Base-by-base conservation (phyloP, 2,797 vertebrate species). In the Australoheros facetus region DNA sequence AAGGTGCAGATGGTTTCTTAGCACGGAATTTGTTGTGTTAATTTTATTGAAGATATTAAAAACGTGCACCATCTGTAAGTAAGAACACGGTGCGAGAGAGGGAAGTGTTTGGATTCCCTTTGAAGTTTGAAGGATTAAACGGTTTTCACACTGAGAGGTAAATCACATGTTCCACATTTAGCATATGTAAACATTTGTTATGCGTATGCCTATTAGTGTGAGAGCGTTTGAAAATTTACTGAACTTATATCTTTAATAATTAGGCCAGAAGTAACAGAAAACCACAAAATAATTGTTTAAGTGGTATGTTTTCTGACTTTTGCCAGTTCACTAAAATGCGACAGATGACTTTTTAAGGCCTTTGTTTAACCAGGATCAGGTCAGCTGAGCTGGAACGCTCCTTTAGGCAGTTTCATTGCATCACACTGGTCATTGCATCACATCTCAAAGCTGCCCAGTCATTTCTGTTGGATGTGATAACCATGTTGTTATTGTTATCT, bases 381-480 rank as follows among this genome's bases (percentile, higher is more conserved):
- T 77, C 55, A 32, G 54, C 60, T 37, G 57, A 51, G 56, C 64
- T 37, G 60, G 55, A 56, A 56, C 56, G 26, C 42, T 66, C 3
- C 23, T 66, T 64, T 45, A 28, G 9, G 2, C 42, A 48, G 28
- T 66, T 48, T 53, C 13, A 30, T 21, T 77, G 73, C 77, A 48
- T 42, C 56, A 34, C 73, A 53, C 56, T 75, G 6, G 7, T 21
- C 7, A 56, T 59, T 34, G n/a, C 57, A 26, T 81, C 60, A 37
- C 60, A 54, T 56, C 64, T 80, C 64, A 9, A 9, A 73, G 66
- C 62, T 51, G 62, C 21, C 55, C 74, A 32, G 71, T 73, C 57
- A 73, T 73, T 73, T 82, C 75, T 81, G 73, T 21, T 73, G 59
- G 58, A 66, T 81, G 66, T 34, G 75, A 83, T 80, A 87, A 79